Conservation (phyloP, 2,888 invertebrate species). For the Melanostoma scalare region DNA sequence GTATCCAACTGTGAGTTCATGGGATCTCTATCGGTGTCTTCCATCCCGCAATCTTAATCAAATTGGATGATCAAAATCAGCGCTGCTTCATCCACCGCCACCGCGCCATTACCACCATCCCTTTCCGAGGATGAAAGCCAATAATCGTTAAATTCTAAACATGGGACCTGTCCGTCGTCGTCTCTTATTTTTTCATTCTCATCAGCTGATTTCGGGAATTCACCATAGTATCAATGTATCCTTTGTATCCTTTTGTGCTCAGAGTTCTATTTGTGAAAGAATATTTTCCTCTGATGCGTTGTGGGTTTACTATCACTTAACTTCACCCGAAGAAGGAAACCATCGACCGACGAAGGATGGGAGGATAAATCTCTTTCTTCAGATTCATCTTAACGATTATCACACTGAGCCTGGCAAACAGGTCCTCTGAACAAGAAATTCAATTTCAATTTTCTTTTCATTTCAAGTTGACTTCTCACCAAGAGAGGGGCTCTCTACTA, state of each 20-base stretch:
- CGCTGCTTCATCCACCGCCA: conserved; percentile 4
- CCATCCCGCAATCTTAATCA: conserved; percentile 38
- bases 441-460: conserved; percentile 58
- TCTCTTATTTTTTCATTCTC: conserved; percentile 23
- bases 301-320: conserved; percentile 67
- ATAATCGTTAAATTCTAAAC: conserved; percentile 67
- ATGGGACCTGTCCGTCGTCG: conserved; percentile 41
- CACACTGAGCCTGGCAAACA: not conserved
- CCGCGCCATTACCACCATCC: conserved; percentile 2
- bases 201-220: conserved; percentile 68
- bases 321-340: conserved; percentile 27
- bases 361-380: conserved; percentile 43
- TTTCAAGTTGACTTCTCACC: conserved; percentile 38
- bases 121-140: conserved; percentile 40
- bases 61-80: conserved; percentile 52
- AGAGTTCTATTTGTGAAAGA: not conserved
- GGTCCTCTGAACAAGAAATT: conserved; percentile 48
- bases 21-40: not conserved
- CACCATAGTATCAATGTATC: conserved; percentile 28
- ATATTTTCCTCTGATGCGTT: conserved; percentile 49
- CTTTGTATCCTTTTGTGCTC: conserved; percentile 59
- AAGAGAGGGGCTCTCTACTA: not conserved
- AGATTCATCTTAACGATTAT: conserved; percentile 49
- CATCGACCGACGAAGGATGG: conserved; percentile 10
- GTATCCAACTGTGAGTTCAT: conserved; percentile 19